Percentiles rank a stretch among this genome's conserved stretches.
Conservation (phyloP, 1,140 invertebrate species). For the Mizuhopecten yessoensis region DNA sequence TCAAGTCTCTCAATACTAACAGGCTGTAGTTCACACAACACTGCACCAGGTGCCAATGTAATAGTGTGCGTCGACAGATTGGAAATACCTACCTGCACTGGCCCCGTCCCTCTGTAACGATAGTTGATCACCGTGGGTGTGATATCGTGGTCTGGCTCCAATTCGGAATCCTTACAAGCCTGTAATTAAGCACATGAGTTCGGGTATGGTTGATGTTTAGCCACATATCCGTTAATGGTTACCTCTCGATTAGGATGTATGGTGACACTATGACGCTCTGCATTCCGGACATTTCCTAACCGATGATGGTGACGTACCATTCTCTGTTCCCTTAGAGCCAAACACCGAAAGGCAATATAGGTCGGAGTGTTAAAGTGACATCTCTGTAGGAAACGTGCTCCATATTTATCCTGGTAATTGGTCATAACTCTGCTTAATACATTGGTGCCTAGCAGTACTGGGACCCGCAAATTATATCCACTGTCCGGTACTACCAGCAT, state of each 20-base stretch:
- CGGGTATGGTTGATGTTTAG: neutral
- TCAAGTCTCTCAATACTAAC: neutral
- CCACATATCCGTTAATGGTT: slow-evolving; percentile 30
- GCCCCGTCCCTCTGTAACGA: neutral
- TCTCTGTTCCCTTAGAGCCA: too few species aligned
- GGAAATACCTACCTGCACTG: slow-evolving; percentile 23
- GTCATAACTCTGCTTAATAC: too few species aligned
- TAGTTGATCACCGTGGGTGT: slow-evolving; percentile 44
- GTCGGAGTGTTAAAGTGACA: too few species aligned
- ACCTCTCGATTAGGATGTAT: slow-evolving; percentile 41
- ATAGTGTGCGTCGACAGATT: slow-evolving; percentile 55
- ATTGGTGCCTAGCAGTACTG: too few species aligned
- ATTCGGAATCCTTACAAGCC: too few species aligned
- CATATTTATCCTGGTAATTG: too few species aligned
- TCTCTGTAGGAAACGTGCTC: too few species aligned
- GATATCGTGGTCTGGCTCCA: slow-evolving; percentile 40
- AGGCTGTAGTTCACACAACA: slow-evolving; percentile 52
- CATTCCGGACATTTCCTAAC: slow-evolving; percentile 45
- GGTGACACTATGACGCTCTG: neutral
- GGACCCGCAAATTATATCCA: too few species aligned
- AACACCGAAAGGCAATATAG: too few species aligned
- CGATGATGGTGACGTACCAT: too few species aligned
- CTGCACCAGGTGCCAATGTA: slow-evolving; percentile 22
- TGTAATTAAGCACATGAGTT: slow-evolving; percentile 7
- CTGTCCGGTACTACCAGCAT: too few species aligned